Base-by-base conservation (phyloP, 2,888 invertebrate genomes). In the Herminia tarsipennalis region DNA sequence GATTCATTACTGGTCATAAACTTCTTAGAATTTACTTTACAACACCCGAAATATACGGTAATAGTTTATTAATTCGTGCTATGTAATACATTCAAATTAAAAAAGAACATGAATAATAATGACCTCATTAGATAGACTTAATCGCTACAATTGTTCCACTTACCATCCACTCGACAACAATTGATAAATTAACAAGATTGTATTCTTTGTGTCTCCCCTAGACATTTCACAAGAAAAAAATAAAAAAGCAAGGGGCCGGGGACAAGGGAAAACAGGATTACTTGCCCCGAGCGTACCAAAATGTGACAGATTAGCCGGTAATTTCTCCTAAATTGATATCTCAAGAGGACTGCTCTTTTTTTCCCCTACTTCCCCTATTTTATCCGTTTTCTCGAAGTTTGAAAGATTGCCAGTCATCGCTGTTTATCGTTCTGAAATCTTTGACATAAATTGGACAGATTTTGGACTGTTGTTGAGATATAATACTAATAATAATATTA, bases 291-390 rank as follows among this genome's bases (percentile, higher is more conserved):
- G 87, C 83, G 81, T 73, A 76, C 78, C 76, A 81, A 77, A 78
- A 86, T 88, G 89, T 89, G 90, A 90, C 90, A 90, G 90, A 90
- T 90, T 90, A 90, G 79, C 78, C 78, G 71, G 88, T 90, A 89
- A 91, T 90, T 87, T 86, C 81, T 71, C 66, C 82, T 75, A 89
- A 91, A 90, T 91, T 88, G 90, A 89, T 91, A 90, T 89, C 88
- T 87, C 83, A 77, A 83, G 83, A 77, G 83, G 73, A 36, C 71
- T 70, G 70, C 66, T 59, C 49, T 56, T 71, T 77, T 79, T 80
- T 76, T 70, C 59, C 67, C 70, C 27, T 2, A 46, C 18, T 44
- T 54, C 55, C 68, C 59, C 67, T 61, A 61, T 70, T 70, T 76
- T 70, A 12, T 22, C 38, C 56, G 62, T 61, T 63, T 56, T 65